Conservation (phyloP, 2,888 invertebrate genomes). For the Notodonta dromedarius region DNA sequence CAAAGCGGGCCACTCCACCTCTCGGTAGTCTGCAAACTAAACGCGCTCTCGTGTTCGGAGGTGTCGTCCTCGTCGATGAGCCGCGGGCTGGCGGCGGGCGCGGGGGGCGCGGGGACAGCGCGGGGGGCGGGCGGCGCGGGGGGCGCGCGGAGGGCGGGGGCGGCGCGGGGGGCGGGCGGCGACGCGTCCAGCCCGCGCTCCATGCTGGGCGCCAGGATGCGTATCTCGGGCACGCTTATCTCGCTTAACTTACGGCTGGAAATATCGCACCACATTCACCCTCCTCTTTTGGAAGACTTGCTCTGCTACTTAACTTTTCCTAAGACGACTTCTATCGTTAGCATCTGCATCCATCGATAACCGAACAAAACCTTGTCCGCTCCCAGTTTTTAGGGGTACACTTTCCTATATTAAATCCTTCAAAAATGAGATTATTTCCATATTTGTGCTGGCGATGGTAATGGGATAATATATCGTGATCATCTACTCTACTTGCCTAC, state of each 20-base stretch:
- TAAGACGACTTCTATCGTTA: not conserved
- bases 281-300: conserved; percentile 3
- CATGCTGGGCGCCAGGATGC: conserved; percentile 92
- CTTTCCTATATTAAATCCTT: no score
- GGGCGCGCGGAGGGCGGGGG: conserved; percentile 43
- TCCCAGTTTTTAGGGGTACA: no score
- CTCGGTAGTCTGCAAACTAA: conserved; percentile 76
- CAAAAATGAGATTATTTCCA: not conserved
- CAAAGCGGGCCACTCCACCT: conserved; percentile 59
- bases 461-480: not conserved
- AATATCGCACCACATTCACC: conserved; percentile 48
- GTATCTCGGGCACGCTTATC: conserved; percentile 91
- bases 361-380: not conserved
- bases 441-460: not conserved
- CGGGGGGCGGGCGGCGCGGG: conserved; percentile 54
- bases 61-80: conserved; percentile 58
- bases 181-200: conserved; percentile 89
- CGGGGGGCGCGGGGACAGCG: conserved; percentile 41
- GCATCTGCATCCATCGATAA: not conserved
- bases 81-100: conserved; percentile 30
- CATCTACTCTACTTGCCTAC: not conserved
- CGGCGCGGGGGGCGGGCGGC: conserved; percentile 40
- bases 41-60: conserved; percentile 81
- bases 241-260: conserved; percentile 89
- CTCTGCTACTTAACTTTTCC: no score